phyloP scores from a whole-genome alignment of 2,888 invertebrate species.

The Epiperipatus broadwayi region DNA sequence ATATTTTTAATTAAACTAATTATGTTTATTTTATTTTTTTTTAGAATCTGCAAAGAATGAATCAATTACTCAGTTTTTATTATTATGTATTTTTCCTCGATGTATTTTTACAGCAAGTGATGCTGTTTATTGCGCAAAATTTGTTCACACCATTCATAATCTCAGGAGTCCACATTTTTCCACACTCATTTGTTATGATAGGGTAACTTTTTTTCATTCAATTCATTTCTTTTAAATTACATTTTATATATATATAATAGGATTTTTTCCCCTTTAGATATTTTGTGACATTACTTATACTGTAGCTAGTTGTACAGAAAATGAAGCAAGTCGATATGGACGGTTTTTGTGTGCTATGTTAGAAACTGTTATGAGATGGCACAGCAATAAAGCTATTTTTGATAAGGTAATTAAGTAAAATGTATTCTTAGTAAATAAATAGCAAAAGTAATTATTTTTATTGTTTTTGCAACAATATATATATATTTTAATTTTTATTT shows the following conservation, averaged over 20 bases:
- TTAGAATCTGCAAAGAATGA: constrained; percentile 82
- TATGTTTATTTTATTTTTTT: constrained; percentile 27
- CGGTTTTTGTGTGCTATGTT: constrained; percentile 77
- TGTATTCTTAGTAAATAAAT: too few relatives aligned
- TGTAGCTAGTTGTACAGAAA: constrained; percentile 91
- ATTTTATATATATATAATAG: too few relatives aligned
- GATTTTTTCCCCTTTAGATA: constrained; percentile 40
- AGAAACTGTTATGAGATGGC: constrained; percentile 91
- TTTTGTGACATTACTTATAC: constrained; percentile 96
- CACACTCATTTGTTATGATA: constrained; percentile 85
- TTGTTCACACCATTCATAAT: constrained; percentile 83
- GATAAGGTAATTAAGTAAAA: constrained; percentile 46
- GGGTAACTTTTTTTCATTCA: constrained; percentile 44
- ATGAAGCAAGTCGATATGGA: constrained; percentile 90
- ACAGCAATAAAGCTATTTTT: constrained; percentile 66
- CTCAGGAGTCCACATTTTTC: constrained; percentile 91
- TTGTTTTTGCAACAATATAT: too few relatives aligned
- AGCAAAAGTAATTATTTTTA: too few relatives aligned
- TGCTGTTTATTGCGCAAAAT: constrained; percentile 90
- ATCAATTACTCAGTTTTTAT: constrained; percentile 85
- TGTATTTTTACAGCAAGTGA: constrained; percentile 90
- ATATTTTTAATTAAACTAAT: constrained; percentile 6
- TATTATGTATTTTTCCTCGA: constrained; percentile 86
- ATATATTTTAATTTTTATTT: too few relatives aligned
- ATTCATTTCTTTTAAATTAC: too few relatives aligned